Evolutionary conservation across 2,888 invertebrate species (phyloP).

Genomic region (Pammene fasciana): DNA sequence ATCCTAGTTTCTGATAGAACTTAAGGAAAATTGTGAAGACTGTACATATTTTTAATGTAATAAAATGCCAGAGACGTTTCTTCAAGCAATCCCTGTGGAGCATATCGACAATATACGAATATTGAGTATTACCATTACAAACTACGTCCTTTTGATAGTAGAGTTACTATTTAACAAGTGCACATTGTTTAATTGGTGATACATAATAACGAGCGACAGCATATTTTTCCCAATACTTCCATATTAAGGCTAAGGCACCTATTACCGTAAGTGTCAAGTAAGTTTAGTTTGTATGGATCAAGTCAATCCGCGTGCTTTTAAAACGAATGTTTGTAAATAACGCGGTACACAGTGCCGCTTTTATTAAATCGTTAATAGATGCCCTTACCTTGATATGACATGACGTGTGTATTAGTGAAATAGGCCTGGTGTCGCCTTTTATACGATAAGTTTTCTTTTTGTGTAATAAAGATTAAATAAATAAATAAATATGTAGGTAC

Average conservation of each 20-base stretch:
- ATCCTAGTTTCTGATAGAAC: conserved; percentile 45
- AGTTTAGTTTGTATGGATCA: too few species aligned
- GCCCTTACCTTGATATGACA: neutral
- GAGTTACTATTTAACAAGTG: neutral
- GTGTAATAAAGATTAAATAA: too few species aligned
- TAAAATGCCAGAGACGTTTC: conserved; percentile 56
- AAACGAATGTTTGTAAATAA: too few species aligned
- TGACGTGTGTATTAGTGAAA: neutral
- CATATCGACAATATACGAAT: conserved; percentile 76
- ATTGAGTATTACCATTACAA: conserved; percentile 38
- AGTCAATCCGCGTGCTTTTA: too few species aligned
- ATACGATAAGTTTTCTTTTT: too few species aligned
- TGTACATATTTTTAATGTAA: conserved; percentile 69
- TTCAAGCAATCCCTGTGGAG: conserved; percentile 71
- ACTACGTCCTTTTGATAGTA: conserved; percentile 25
- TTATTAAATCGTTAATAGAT: neutral
- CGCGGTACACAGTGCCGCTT: too few species aligned
- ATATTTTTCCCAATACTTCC: too few species aligned
- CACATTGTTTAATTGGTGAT: neutral
- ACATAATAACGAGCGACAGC: too few species aligned
- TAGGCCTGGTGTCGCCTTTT: too few species aligned
- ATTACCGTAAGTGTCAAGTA: too few species aligned
- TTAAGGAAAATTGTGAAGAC: conserved; percentile 70
- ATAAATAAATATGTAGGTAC: neutral
- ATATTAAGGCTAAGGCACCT: too few species aligned